phyloP scores from a whole-genome alignment of 92 coral and sea anemone species.

The Actinostola sp. region DNA sequence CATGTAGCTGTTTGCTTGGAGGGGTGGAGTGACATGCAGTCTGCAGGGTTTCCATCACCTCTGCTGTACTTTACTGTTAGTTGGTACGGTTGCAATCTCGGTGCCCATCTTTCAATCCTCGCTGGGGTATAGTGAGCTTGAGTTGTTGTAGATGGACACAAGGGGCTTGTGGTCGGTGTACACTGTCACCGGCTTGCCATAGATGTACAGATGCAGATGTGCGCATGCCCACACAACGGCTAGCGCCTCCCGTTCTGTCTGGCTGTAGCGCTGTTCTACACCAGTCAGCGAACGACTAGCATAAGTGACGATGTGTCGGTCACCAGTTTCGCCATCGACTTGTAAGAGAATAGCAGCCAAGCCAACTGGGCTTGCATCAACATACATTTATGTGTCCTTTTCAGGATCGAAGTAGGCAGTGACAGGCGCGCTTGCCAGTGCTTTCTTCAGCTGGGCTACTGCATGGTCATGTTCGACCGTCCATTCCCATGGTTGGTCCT shows the following conservation, averaged over 20 bases:
- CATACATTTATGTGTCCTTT: slow-evolving; percentile 37
- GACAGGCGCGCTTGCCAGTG: slow-evolving; percentile 31
- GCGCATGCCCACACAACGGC: slow-evolving; percentile 54
- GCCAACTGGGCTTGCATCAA: slow-evolving; percentile 56
- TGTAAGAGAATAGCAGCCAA: slow-evolving; percentile 48
- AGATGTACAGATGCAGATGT: slow-evolving; percentile 16
- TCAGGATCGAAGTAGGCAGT: slow-evolving; percentile 51
- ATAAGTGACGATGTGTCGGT: slow-evolving; percentile 30
- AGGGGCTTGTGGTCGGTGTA: slow-evolving; percentile 66
- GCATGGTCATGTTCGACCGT: slow-evolving; percentile 34
- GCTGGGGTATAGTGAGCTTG: slow-evolving; percentile 50
- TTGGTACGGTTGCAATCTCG: slow-evolving; percentile 54
- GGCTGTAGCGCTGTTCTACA: slow-evolving; percentile 35
- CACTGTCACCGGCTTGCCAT: slow-evolving; percentile 44
- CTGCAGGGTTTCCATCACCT: slow-evolving; percentile 45
- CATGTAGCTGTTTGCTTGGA: slow-evolving; percentile 28
- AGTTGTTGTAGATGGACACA: slow-evolving; percentile 31
- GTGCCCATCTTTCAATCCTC: slow-evolving; percentile 44
- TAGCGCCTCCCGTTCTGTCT: slow-evolving; percentile 45
- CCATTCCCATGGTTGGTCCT: slow-evolving; percentile 4
- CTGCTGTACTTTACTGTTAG: slow-evolving; percentile 29
- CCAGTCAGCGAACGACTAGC: slow-evolving; percentile 55
- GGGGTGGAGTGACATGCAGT: slow-evolving; percentile 53
- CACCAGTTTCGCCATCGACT: slow-evolving; percentile 27
- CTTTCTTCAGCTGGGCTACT: slow-evolving; percentile 36